Evolutionary conservation across 2,888 invertebrate species (phyloP).

Genomic region (Phyllotreta cruciferae): DNA sequence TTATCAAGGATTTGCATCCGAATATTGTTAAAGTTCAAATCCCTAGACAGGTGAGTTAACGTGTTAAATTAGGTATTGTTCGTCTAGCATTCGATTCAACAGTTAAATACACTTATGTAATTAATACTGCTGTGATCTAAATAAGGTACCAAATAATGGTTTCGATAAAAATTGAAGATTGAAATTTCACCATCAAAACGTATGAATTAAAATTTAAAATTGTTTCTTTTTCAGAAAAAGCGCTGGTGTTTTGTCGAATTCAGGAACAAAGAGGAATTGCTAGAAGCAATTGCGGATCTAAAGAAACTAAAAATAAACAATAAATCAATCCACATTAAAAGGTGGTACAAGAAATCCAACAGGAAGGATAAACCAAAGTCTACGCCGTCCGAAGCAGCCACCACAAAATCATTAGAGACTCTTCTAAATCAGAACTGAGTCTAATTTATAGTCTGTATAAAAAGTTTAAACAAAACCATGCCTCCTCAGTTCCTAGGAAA

Average conservation of each 20-base stretch:
- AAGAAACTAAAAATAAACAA: conserved; percentile 46
- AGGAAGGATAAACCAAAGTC: conserved; percentile 23
- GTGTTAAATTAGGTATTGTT: too few species aligned
- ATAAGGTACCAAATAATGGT: too few species aligned
- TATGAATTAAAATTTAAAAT: not conserved
- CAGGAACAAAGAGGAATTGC: conserved; percentile 41
- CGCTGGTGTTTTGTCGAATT: conserved; percentile 51
- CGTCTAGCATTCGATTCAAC: too few species aligned
- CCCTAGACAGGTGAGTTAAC: conserved; percentile 50
- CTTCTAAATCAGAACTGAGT: conserved; percentile 36
- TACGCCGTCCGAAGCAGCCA: conserved; percentile 11
- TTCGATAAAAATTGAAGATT: too few species aligned
- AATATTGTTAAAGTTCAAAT: conserved; percentile 49
- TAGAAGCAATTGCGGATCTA: conserved; percentile 41
- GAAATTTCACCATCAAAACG: too few species aligned
- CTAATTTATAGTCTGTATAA: not conserved
- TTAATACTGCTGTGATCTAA: too few species aligned
- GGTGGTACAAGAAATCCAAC: conserved; percentile 23
- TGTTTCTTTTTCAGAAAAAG: conserved; percentile 3
- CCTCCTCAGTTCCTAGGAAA: conserved; percentile 44
- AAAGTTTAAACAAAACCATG: conserved; percentile 29
- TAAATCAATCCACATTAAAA: conserved; percentile 43
- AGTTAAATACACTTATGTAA: not conserved
- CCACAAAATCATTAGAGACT: conserved; percentile 31
- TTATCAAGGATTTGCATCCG: conserved; percentile 53